Percentiles rank a stretch among this genome's conserved stretches.
Conservation (phyloP, 1,140 invertebrate genomes). For the Leptinotarsa undecemlineata region DNA sequence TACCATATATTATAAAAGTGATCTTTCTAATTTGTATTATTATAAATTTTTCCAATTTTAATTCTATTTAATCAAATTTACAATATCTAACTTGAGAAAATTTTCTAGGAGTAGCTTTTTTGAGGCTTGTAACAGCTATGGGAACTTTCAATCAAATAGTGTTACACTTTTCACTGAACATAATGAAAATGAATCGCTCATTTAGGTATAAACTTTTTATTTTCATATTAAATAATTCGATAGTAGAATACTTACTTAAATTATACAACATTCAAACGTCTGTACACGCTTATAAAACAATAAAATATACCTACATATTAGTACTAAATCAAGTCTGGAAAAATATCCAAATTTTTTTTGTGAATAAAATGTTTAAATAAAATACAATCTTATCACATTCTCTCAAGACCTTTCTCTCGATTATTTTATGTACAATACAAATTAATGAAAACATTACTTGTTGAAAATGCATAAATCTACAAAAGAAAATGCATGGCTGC, state of each 20-base stretch:
- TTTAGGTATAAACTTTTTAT: constrained; percentile 26
- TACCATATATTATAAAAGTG: no score
- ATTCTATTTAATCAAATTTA: no score
- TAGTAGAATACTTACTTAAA: constrained; percentile 27
- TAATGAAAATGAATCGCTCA: neutral
- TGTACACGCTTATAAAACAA: constrained; percentile 27
- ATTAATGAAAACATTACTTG: constrained; percentile 1
- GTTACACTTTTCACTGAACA: no score
- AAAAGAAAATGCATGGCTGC: neutral
- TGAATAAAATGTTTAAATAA: constrained; percentile 1
- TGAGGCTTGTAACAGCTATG: no score
- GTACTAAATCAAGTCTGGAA: constrained; percentile 25
- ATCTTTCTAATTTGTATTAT: no score
- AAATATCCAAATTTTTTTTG: neutral
- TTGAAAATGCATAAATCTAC: neutral
- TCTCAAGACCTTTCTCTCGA: constrained; percentile 10
- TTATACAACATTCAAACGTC: constrained; percentile 27
- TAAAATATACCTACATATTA: constrained; percentile 25
- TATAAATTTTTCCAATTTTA: no score
- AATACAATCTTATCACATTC: constrained; percentile 4
- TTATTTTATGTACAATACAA: constrained; percentile 15
- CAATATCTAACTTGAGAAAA: no score
- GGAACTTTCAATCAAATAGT: no score
- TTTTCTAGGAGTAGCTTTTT: no score
- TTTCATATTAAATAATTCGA: constrained; percentile 26